A percentile compares a stretch with the other conserved stretches of the same genome.
These are phyloP conservation scores for Chaenogobius annularis DNA, from an alignment of 2,113 vertebrate genomes.

Conservation along the genomic window DNA sequence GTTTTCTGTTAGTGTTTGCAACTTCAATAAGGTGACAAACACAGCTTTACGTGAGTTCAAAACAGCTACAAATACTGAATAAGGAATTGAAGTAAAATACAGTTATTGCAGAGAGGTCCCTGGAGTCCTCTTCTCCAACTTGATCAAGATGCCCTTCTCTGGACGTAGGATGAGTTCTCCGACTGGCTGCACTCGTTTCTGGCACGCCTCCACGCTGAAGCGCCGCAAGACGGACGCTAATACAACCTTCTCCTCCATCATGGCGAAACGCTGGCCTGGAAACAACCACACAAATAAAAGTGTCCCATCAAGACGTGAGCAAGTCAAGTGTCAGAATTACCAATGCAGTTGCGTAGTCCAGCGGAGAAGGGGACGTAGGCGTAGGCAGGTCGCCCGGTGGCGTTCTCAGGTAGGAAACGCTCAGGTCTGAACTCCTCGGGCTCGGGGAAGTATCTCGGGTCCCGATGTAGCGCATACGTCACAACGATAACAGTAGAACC, in stretches of 20 bases:
- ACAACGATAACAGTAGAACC: conserved; percentile 77
- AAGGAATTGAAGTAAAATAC: neutral
- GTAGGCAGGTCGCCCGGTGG: conserved; percentile 80
- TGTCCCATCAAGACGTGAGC: neutral
- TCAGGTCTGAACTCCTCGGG: conserved; percentile 91
- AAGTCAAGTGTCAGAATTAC: conserved; percentile 67
- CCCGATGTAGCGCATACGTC: conserved; percentile 86
- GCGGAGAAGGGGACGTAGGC: conserved; percentile 93
- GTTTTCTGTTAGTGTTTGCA: neutral
- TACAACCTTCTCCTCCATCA: conserved; percentile 91
- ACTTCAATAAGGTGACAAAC: neutral
- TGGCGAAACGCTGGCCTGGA: conserved; percentile 90
- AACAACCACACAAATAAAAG: neutral
- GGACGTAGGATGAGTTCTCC: conserved; percentile 91
- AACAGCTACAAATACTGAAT: neutral
- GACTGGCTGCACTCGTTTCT: conserved; percentile 78
- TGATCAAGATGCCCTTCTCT: conserved; percentile 84
- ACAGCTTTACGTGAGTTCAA: neutral
- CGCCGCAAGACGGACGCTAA: conserved; percentile 81
- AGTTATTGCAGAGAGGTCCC: neutral
- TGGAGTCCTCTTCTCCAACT: conserved; percentile 77
- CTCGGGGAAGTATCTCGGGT: conserved; percentile 84
- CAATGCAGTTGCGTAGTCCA: conserved; percentile 93
- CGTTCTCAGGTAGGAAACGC: conserved; percentile 86
- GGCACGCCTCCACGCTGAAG: conserved; percentile 83